phyloP scores from a whole-genome alignment of 1,140 invertebrate genomes.

The Drosophila bocki region DNA sequence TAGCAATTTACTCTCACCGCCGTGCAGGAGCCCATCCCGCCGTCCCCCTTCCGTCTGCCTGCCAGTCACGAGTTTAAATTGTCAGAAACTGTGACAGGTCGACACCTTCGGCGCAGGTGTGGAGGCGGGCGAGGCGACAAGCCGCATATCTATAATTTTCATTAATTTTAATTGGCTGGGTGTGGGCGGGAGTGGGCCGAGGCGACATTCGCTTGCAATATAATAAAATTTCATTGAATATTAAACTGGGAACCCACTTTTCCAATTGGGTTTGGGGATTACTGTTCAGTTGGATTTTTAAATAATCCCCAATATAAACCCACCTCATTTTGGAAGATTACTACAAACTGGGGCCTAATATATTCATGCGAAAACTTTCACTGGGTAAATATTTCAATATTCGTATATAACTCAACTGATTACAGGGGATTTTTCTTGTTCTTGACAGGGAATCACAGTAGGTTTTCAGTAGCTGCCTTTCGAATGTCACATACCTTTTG shows the following conservation, averaged over 20 bases:
- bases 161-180: constrained; percentile 65
- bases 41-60: constrained; percentile 2
- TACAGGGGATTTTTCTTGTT: too few relatives aligned
- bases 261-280: neutral
- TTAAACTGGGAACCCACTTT: constrained; percentile 12
- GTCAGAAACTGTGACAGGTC: constrained; percentile 61
- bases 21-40: constrained; percentile 10
- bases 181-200: constrained; percentile 12
- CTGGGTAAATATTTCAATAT: neutral
- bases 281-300: constrained; percentile 1
- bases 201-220: constrained; percentile 16
- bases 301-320: neutral
- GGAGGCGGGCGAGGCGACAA: constrained; percentile 41
- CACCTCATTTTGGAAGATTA: neutral
- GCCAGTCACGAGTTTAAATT: constrained; percentile 62
- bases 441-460: neutral
- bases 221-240: constrained; percentile 43
- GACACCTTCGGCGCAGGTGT: constrained; percentile 46
- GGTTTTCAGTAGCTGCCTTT: neutral
- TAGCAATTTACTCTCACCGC: constrained; percentile 60
- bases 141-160: constrained; percentile 75
- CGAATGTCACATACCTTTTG: neutral
- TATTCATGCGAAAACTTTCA: neutral
- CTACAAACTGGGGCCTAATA: neutral
- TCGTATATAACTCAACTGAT: neutral